Base-by-base conservation (phyloP, 2,888 invertebrate genomes). In the Drosophila anceps region DNA sequence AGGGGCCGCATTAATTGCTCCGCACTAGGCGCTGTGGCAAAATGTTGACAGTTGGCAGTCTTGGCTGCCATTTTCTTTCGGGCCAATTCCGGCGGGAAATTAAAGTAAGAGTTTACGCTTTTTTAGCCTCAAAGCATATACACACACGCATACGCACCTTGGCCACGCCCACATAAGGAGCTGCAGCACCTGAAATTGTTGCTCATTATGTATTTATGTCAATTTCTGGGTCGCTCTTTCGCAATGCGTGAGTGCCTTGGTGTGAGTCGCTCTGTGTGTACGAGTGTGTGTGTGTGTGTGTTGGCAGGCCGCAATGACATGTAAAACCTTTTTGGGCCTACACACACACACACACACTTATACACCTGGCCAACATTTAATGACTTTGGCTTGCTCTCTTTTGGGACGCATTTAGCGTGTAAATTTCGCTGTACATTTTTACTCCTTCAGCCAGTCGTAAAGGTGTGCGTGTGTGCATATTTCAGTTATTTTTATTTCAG, bases 161-260 rank as follows among this genome's bases (percentile, higher is more conserved):
- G 50, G 77, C 60, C 72, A 74, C 70, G 73, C 79, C 76, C 62
- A 68, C 76, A 46, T 20, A 63, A 50, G 61, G 20, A 66, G 27
- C 10, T 55, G 67, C 51, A 72, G 64, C 64, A 73, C 62, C 76
- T 77, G 83, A 85, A 85, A 85, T 88, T 86, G 88, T 67, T 76
- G 82, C 88, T 88, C 88, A 88, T 88, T 84, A 84, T 74, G 82
- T 73, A 84, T 89, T 88, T 88, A 84, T 81, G 81, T 80, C 86
- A 88, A 88, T 86, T 88, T 88, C 82, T 84, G 82, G 82, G 76
- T 81, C 71, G 63, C 66, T 71, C 73, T 82, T 59, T 58, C 33
- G 64, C 57, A 50, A 41, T 75, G 59, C 46, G 59, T 68, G 50
- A 33, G 29, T 35, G 48, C 10, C 27, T 59, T 24, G 44, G 41